Percentiles rank a stretch among this genome's conserved stretches.
Evolutionary conservation across 2,888 invertebrate genomes (phyloP).

Genomic region (Coronaproctus castanopsis): DNA sequence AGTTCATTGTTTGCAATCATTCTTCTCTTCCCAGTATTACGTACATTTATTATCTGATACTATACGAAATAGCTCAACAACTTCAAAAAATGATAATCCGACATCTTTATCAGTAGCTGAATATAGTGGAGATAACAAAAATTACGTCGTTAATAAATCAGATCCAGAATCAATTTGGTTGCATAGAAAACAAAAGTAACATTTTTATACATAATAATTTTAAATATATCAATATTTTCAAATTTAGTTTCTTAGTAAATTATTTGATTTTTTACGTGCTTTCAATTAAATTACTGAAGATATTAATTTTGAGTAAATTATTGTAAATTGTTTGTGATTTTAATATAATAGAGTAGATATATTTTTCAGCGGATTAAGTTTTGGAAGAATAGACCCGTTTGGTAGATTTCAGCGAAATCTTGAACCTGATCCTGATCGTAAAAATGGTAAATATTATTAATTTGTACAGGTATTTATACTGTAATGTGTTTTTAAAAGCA

Average conservation of each 20-base stretch:
- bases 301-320: too few species aligned
- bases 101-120: conserved; percentile 15
- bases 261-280: not conserved
- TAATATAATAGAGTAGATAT: not conserved
- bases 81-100: conserved; percentile 13
- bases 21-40: conserved; percentile 21
- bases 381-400: conserved; percentile 68
- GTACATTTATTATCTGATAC: conserved; percentile 19
- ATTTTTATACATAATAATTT: too few species aligned
- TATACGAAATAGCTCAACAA: conserved; percentile 14
- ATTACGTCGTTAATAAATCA: conserved; percentile 9
- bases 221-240: too few species aligned
- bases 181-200: conserved; percentile 39
- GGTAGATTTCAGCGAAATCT: conserved; percentile 84
- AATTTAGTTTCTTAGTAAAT: too few species aligned
- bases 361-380: conserved; percentile 41
- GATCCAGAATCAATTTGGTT: conserved; percentile 80
- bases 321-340: not conserved
- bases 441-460: conserved; percentile 26
- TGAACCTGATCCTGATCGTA: conserved; percentile 48
- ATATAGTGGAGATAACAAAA: conserved; percentile 12
- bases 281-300: not conserved
- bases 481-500: too few species aligned
- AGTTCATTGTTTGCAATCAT: conserved; percentile 17
- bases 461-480: too few species aligned